Evolutionary conservation across 2,113 vertebrate species (phyloP), one percentile per base, ranked within the genome.

Genomic region (Rhombomys opimus): DNA sequence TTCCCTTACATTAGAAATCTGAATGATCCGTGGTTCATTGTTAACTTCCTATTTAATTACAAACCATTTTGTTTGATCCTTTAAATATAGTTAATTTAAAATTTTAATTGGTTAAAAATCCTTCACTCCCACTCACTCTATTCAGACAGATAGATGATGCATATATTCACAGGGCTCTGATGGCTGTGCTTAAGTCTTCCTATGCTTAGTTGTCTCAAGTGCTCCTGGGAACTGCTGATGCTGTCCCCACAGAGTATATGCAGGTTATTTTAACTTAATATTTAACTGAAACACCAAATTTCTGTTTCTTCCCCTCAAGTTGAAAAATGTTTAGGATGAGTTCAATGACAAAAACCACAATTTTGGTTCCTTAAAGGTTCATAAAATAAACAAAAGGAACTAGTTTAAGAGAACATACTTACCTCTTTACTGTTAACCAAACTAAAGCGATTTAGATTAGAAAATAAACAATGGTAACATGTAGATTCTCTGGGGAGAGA

Each of bases 381-480:
- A 93, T 25, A 50, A 3, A 30, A 32, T 46, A 77, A 95, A 76
- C 17, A n/a, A 38, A 87, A 72, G 22, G 13, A 59, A 75, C 2
- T 89, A 35, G 67, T 93, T 95, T 89, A 72, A 9, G 30, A 70
- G 73, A 95, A 57, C 65, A 67, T 13, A 38, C 67, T 35, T 91
- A 88, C 89, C 0, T 88, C 12, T 89, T 25, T 80, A 61, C 80
- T 82, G 30, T 27, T 86, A 90, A 84, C 7, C 25, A 90, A 67
- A n/a, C 70, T 90, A 90, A 80, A 30, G 5, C 15, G 75, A 70
- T 63, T 96, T 95, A 72, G 30, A 90, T 23, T 78, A 41, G 91
- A 77, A 85, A 94, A 84, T 41, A 1, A 67, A 61, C 52, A 61
- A 89, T 61, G 87, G 88, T 89, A 94, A 96, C 84, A 67, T 76